Evolutionary conservation across 2,797 vertebrate genomes (phyloP).

Genomic region (Sphaeramia orbicularis): DNA sequence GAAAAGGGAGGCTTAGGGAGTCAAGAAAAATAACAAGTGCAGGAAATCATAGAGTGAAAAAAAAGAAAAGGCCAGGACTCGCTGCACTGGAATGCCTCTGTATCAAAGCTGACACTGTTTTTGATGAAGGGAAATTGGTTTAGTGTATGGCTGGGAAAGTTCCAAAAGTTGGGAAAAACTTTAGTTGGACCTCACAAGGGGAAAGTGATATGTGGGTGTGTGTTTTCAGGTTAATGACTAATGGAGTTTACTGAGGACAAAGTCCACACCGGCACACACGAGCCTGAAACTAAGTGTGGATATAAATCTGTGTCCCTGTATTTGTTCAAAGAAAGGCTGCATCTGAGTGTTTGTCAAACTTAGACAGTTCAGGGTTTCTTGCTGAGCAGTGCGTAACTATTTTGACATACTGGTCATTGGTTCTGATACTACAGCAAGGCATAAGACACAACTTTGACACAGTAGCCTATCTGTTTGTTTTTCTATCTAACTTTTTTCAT

Average conservation of each 20-base stretch:
- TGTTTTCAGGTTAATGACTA: slow-evolving; percentile 85
- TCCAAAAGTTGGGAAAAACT: slow-evolving; percentile 36
- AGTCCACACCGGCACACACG: slow-evolving; percentile 64
- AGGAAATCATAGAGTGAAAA: slow-evolving; percentile 10
- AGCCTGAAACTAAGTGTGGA: slow-evolving; percentile 44
- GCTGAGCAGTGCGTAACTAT: not conserved
- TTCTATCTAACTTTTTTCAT: too few relatives aligned
- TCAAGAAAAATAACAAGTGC: not conserved
- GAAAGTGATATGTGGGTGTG: slow-evolving; percentile 73
- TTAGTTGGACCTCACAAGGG: slow-evolving; percentile 26
- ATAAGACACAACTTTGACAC: too few relatives aligned
- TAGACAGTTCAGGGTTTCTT: not conserved
- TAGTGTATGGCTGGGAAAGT: slow-evolving; percentile 27
- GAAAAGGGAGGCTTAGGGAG: slow-evolving; percentile 15
- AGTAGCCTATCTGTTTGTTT: too few relatives aligned
- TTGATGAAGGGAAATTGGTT: slow-evolving; percentile 11
- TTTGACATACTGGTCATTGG: not conserved
- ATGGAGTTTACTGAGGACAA: slow-evolving; percentile 71
- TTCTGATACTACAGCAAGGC: not conserved
- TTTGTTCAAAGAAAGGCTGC: slow-evolving; percentile 35
- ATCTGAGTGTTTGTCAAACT: slow-evolving; percentile 3
- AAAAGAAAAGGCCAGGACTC: not conserved
- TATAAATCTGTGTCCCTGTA: slow-evolving; percentile 31
- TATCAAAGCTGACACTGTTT: slow-evolving; percentile 17
- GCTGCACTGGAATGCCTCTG: not conserved